Evolutionary conservation across 1,140 invertebrate genomes (phyloP).

Genomic region (Leptinotarsa lineolata): DNA sequence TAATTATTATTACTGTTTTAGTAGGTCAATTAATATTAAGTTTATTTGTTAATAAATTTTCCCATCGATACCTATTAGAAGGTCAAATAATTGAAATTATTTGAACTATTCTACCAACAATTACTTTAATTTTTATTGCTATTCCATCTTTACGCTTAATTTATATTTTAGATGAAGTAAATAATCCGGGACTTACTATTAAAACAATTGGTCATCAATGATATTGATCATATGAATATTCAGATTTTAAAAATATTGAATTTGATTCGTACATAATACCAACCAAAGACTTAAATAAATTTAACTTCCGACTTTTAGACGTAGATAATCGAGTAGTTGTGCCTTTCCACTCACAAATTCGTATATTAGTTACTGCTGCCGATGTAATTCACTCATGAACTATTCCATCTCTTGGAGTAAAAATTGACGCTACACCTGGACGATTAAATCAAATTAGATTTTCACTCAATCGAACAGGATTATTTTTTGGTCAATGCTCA

Average conservation of each 20-base stretch:
- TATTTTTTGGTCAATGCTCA: slow-evolving; percentile 75
- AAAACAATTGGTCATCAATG: slow-evolving; percentile 55
- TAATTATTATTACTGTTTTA: slow-evolving; percentile 63
- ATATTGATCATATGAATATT: slow-evolving; percentile 43
- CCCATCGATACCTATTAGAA: slow-evolving; percentile 59
- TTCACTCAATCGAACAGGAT: slow-evolving; percentile 61
- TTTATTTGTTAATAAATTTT: slow-evolving; percentile 59
- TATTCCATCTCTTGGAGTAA: slow-evolving; percentile 65
- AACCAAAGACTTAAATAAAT: slow-evolving; percentile 51
- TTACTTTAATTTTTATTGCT: slow-evolving; percentile 68
- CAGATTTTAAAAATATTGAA: slow-evolving; percentile 54
- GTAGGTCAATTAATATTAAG: slow-evolving; percentile 63
- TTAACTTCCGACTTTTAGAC: slow-evolving; percentile 64
- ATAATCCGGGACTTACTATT: slow-evolving; percentile 60
- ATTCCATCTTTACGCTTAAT: slow-evolving; percentile 64
- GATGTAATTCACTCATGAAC: slow-evolving; percentile 76
- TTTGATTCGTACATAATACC: slow-evolving; percentile 69
- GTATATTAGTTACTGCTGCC: slow-evolving; percentile 62
- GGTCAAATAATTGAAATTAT: slow-evolving; percentile 65
- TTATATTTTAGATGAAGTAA: slow-evolving; percentile 67
- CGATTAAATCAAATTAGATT: slow-evolving; percentile 69
- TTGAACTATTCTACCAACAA: slow-evolving; percentile 65
- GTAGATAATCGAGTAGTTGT: slow-evolving; percentile 66
- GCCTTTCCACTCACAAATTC: slow-evolving; percentile 62
- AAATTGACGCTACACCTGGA: slow-evolving; percentile 69